phyloP scores from a whole-genome alignment of 1,140 invertebrate genomes.

The Notospermus geniculatus region DNA sequence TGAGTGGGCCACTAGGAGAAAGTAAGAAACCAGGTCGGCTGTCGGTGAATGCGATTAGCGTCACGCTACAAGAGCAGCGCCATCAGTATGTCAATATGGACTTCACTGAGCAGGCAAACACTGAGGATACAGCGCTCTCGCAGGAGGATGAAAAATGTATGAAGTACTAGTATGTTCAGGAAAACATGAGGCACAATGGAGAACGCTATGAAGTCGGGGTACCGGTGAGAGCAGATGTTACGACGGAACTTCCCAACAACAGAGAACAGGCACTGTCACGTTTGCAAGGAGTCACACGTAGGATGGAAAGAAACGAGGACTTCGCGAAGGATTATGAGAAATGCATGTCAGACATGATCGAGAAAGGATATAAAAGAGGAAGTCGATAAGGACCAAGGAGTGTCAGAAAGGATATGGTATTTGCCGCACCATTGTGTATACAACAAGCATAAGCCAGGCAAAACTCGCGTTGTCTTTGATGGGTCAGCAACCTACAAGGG shows the following conservation, averaged over 20 bases:
- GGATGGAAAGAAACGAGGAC: background rate
- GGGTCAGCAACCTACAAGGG: constrained; percentile 7
- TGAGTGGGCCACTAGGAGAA: too few relatives aligned
- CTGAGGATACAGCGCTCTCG: background rate
- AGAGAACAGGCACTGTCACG: background rate
- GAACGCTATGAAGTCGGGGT: background rate
- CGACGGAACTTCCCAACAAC: constrained; percentile 1
- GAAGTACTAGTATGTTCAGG: background rate
- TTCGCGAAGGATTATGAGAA: background rate
- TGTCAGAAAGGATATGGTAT: background rate
- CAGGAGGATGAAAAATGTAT: background rate
- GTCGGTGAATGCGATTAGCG: too few relatives aligned
- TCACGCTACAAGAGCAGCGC: background rate
- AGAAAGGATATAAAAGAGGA: constrained; percentile 1
- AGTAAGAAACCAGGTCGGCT: too few relatives aligned
- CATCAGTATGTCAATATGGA: background rate
- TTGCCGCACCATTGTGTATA: background rate
- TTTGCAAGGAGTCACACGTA: background rate
- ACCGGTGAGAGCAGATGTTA: background rate
- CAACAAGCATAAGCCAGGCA: constrained; percentile 1
- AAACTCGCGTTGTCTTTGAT: constrained; percentile 6
- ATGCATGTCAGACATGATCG: background rate
- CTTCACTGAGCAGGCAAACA: background rate
- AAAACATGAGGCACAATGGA: background rate
- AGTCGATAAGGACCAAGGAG: background rate